Base-by-base conservation (phyloP, 2,113 vertebrate genomes). In the Aphyosemion australe region DNA sequence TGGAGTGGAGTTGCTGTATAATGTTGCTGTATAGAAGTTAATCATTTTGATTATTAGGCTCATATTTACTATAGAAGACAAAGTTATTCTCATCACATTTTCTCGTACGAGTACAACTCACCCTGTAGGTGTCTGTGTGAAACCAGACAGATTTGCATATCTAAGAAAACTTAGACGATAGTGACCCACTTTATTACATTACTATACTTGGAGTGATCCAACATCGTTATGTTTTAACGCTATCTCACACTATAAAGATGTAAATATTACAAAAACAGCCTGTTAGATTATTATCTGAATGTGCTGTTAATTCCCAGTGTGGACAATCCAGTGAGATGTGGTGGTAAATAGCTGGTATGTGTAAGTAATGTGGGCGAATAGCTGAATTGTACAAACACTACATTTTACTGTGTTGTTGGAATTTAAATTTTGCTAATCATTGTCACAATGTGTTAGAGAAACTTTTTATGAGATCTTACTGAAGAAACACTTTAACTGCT, bases 1-100 rank as follows among this genome's bases (percentile, higher is more conserved):
- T 70, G 74, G 73, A 56, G 53, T 71, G 55, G 46, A 61, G n/a
- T n/a, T n/a, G n/a, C n/a, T n/a, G n/a, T n/a, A n/a, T 57, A 79
- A 49, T 71, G 42, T 41, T 43, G 59, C 50, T 69, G 18, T 48
- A 69, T 76, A 61, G 74, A 62, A 59, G 55, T 37, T 37, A 80
- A 61, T 50, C 76, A 19, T 45, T 68, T 74, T 54, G 34, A 64
- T 75, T 26, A 26, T 62, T 62, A 61, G n/a, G 6, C 46, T 65
- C 48, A 43, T 51, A 51, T 70, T 67, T 63, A 51, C 58, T 37
- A 72, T 7, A 31, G 41, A 74, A 55, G 62, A 26, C 65, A 73
- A 57, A 34, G 21, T 64, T 66, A 47, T 56, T 55, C 42, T 70
- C 26, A 31, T 37, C 46, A 66, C 46, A 12, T 70, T 41, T 78